These are phyloP conservation scores for Euphydryas editha DNA, from an alignment of 2,888 invertebrate genomes.

Conservation along the genomic window DNA sequence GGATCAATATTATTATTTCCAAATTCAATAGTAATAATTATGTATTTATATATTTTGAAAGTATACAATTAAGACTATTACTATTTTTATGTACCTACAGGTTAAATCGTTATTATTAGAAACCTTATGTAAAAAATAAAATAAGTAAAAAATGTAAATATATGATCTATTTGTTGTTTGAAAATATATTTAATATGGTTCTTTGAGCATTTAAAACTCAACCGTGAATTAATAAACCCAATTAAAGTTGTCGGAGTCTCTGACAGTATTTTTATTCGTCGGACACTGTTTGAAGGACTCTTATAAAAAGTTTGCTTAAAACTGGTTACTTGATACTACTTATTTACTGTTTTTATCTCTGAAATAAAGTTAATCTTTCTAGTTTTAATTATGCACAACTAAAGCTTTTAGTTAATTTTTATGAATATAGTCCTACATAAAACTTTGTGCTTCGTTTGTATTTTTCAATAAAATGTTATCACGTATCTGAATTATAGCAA, in stretches of 20 bases:
- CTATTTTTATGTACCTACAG: too few relatives aligned
- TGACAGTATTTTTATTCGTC: constrained; percentile 29
- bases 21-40: too few relatives aligned
- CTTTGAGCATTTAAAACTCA: constrained; percentile 12
- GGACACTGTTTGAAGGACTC: constrained; percentile 27
- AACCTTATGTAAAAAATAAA: neutral
- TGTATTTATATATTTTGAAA: too few relatives aligned
- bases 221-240: constrained; percentile 30
- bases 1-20: neutral
- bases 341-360: constrained; percentile 38
- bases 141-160: neutral
- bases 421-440: constrained; percentile 3
- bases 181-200: neutral
- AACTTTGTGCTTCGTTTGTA: constrained; percentile 9
- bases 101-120: too few relatives aligned
- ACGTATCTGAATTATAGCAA: too few relatives aligned
- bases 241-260: constrained; percentile 26
- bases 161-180: too few relatives aligned
- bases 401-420: constrained; percentile 20
- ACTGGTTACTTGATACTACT: constrained; percentile 36
- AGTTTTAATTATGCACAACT: constrained; percentile 25
- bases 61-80: too few relatives aligned
- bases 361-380: constrained; percentile 36
- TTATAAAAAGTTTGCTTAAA: constrained; percentile 38
- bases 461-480: neutral